phyloP scores from a whole-genome alignment of 2,888 invertebrate species.

The Nasonovia ribisnigri region DNA sequence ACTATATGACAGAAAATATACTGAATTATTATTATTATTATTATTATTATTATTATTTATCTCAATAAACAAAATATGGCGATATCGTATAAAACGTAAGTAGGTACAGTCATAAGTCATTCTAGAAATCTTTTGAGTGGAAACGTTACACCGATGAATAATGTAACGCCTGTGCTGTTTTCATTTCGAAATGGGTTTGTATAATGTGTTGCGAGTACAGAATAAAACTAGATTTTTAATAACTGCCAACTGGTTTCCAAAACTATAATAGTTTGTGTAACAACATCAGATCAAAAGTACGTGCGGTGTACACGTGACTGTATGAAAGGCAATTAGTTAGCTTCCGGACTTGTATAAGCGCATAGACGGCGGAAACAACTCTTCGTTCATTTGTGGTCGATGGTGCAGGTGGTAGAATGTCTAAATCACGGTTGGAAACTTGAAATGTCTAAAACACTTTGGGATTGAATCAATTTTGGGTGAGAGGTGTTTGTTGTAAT shows the following conservation, averaged over 20 bases:
- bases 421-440: slow-evolving; percentile 28
- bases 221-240: not conserved
- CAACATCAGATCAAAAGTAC: not conserved
- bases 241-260: not conserved
- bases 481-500: slow-evolving; percentile 1
- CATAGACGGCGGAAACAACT: not conserved
- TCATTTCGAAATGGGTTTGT: not conserved
- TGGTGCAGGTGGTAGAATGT: not conserved
- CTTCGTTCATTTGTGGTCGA: not conserved
- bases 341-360: not conserved
- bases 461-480: slow-evolving; percentile 25
- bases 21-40: too few species aligned
- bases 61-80: not conserved
- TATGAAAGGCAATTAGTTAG: slow-evolving; percentile 17
- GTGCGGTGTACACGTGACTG: not conserved
- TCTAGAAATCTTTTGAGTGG: not conserved
- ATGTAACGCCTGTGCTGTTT: not conserved
- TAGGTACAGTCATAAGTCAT: not conserved
- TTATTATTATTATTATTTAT: too few species aligned
- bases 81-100: not conserved
- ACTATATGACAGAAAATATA: not conserved
- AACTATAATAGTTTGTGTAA: not conserved
- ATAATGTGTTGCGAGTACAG: not conserved
- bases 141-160: not conserved
- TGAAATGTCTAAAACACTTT: slow-evolving; percentile 40